Evolutionary conservation across 2,113 vertebrate species (phyloP), one percentile per base, ranked within the genome.

Genomic region (Sinosuthora webbiana): DNA sequence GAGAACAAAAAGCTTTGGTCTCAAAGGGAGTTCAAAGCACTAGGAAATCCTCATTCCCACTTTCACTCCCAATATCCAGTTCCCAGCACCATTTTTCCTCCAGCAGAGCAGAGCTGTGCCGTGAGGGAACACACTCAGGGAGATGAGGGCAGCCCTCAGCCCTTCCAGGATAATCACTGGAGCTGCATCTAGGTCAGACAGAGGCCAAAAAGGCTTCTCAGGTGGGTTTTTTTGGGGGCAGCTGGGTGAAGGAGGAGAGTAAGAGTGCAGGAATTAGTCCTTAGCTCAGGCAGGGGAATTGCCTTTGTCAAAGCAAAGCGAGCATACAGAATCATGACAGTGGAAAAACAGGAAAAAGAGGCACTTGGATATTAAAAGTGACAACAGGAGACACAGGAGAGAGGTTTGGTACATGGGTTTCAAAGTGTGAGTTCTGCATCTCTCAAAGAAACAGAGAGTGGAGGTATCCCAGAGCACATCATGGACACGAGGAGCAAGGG

Each of bases 21-120:
- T 92, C 81, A 75, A 53, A 79, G 65, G 89, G 56, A 96, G 70
- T 84, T 94, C 49, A 93, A 37, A 63, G 13, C 85, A 53, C 27
- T 10, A 45, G 44, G 80, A 73, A 87, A 91, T 41, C 69, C 62
- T 75, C 1, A 1, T 27, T 82, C 37, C 44, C 44, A 39, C 56
- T 77, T 69, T 59, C 31, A 3, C 35, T 81, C 83, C 41, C 69
- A 52, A 10, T 14, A 55, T 37, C 39, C 49, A 77, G 52, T 14
- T 75, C 60, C 52, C 60, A 89, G 83, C 30, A 42, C 28, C 0
- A 0, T 33, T 67, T 41, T 56, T 53, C 42, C 60, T 87, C 25
- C 47, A 80, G 81, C 47, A 92, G 56, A 73, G 41, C 25, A 70
- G 35, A 55, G 55, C 17, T 60, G 65, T 39, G 62, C 41, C 2